Percentiles rank a stretch among this genome's conserved stretches.
phyloP scores from a whole-genome alignment of 2,113 vertebrate genomes.

The Myotis lucifugus region DNA sequence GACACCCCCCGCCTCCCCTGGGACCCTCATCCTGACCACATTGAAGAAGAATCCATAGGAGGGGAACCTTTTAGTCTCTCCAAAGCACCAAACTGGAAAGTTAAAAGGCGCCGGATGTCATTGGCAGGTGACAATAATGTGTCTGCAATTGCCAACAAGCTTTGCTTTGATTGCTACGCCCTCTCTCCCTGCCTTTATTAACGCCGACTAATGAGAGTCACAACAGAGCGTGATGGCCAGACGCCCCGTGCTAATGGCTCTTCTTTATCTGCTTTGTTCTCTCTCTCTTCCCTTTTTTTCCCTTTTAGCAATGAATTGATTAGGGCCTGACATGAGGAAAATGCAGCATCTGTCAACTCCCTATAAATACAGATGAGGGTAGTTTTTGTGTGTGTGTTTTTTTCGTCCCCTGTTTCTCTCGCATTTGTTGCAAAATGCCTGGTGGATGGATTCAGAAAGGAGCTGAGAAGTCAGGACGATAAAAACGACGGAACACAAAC shows the following conservation, averaged over 20 bases:
- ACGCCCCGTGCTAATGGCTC: constrained; percentile 60
- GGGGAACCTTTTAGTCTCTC: neutral
- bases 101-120: neutral
- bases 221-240: constrained; percentile 67
- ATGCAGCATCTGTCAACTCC: constrained; percentile 67
- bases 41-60: neutral
- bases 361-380: constrained; percentile 62
- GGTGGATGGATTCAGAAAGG: constrained; percentile 73
- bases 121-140: neutral
- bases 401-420: constrained; percentile 52
- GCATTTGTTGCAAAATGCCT: constrained; percentile 68
- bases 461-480: constrained; percentile 72
- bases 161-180: neutral
- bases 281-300: neutral
- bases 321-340: constrained; percentile 65
- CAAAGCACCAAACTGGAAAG: neutral
- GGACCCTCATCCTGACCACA: neutral
- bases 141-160: neutral
- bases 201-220: constrained; percentile 72
- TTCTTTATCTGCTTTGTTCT: constrained; percentile 41
- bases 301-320: constrained; percentile 78
- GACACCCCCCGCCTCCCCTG: neutral
- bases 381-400: neutral
- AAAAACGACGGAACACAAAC: constrained; percentile 78
- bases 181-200: constrained; percentile 62